Percentiles rank a stretch among this genome's conserved stretches.
Evolutionary conservation across 2,888 invertebrate species (phyloP).

Genomic region (Hirtodrosophila duncani): DNA sequence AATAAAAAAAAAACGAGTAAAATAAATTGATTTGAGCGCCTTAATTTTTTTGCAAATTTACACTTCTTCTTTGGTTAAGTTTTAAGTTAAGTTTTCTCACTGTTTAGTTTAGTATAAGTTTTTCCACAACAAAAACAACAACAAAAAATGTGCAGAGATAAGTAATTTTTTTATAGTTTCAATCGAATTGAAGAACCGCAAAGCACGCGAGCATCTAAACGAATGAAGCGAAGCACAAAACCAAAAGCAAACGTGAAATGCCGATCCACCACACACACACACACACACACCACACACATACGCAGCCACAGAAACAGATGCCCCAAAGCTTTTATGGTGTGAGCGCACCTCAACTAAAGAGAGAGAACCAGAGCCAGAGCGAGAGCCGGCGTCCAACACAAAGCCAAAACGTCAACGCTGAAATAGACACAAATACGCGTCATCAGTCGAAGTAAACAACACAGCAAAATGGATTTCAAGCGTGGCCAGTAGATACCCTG

Average conservation of each 20-base stretch:
- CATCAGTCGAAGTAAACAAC: too few relatives aligned
- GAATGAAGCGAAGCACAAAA: conserved; percentile 72
- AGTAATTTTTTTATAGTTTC: too few relatives aligned
- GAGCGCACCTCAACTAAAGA: conserved; percentile 8
- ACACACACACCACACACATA: conserved; percentile 4
- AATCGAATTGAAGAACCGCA: conserved; percentile 51
- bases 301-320: not conserved
- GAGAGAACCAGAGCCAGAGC: conserved; percentile 3
- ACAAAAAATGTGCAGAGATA: too few relatives aligned
- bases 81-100: too few relatives aligned
- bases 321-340: conserved; percentile 38
- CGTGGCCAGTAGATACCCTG: too few relatives aligned
- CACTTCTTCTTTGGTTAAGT: too few relatives aligned
- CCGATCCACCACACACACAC: conserved; percentile 44
- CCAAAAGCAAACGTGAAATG: conserved; percentile 63
- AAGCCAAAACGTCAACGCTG: conserved; percentile 15
- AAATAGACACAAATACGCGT: not conserved
- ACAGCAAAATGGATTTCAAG: too few relatives aligned
- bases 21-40: too few relatives aligned
- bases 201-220: conserved; percentile 68
- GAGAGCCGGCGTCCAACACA: conserved; percentile 58
- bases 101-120: too few relatives aligned
- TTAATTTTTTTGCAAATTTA: too few relatives aligned
- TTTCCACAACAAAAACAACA: too few relatives aligned
- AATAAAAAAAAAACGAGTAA: not conserved